Conservation (phyloP, 2,888 invertebrate species). For the Cryptus armator region DNA sequence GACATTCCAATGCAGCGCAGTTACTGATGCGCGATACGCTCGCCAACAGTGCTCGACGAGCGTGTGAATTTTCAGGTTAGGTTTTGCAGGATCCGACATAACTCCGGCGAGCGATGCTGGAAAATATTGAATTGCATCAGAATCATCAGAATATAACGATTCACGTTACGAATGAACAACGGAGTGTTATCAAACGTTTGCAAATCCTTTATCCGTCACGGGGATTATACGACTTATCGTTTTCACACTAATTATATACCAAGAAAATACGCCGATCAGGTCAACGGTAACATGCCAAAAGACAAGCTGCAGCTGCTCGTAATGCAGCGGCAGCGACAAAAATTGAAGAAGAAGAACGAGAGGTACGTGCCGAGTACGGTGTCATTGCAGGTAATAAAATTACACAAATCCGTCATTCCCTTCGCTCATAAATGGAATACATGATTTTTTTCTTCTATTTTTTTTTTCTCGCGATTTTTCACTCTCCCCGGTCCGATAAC, state of each 20-base stretch:
- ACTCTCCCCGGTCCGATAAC: no score
- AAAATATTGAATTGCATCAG: neutral
- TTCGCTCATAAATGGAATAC: neutral
- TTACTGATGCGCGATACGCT: neutral
- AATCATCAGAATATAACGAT: neutral
- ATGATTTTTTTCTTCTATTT: neutral
- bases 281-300: slow-evolving; percentile 32
- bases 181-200: slow-evolving; percentile 35
- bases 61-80: slow-evolving; percentile 45
- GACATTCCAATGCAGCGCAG: neutral
- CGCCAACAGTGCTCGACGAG: neutral
- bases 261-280: neutral
- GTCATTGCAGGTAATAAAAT: slow-evolving; percentile 51
- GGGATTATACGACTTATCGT: slow-evolving; percentile 24
- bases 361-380: slow-evolving; percentile 27
- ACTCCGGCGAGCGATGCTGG: slow-evolving; percentile 27
- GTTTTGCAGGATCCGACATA: neutral
- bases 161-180: slow-evolving; percentile 54
- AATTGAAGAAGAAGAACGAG: slow-evolving; percentile 22
- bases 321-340: slow-evolving; percentile 58
- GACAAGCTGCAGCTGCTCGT: slow-evolving; percentile 37
- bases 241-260: slow-evolving; percentile 23
- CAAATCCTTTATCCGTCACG: slow-evolving; percentile 44
- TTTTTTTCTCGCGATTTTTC: neutral
- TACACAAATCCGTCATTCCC: neutral